Evolutionary conservation across 1,140 invertebrate species (phyloP), one percentile per base, ranked within the genome.

Genomic region (Andricus grossulariae): DNA sequence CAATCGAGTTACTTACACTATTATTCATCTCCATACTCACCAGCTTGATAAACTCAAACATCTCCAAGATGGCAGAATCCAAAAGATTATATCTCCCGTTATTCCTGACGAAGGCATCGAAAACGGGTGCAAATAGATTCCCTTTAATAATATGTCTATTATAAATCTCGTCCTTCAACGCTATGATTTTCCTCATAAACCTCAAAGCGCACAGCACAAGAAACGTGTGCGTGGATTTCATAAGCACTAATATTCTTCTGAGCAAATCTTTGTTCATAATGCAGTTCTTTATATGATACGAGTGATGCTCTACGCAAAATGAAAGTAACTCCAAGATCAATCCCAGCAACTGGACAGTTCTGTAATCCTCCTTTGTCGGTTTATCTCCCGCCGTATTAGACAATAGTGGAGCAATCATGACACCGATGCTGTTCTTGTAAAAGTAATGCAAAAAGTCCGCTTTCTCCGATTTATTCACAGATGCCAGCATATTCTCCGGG

Each of bases 251-350:
- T 89, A 99, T 97, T 91, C 97, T 94, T 88, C 97, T 95, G 72
- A 99, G 93, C 79, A 99, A 93, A 93, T 99, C 98, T 93, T 98
- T 99, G 90, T 97, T 97, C 82, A 99, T 94, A 89, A 99, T 97
- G 91, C 97, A 99, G 88, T 98, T 99, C 90, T 99, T 99, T 88
- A 99, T 99, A 91, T 99, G 98, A 93, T 98, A 99, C 66, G 97
- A 97, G 92, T 99, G 99, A 93, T 99, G 98, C 92, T 99, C 99
- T n/a, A 99, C 98, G 92, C 98, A 99, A 91, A 99, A 99, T n/a
- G 97, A 97, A 72, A 99, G 92, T 82, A 99, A 92, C 90, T 99
- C 98, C 75, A 99, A 90, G 57, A 99, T 98, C 72, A 99, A 92
- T 66, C 97, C 97, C 55, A 99, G 92, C 71, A 99, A 92, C 92